phyloP scores from a whole-genome alignment of 2,888 invertebrate genomes.

The Leucania comma region DNA sequence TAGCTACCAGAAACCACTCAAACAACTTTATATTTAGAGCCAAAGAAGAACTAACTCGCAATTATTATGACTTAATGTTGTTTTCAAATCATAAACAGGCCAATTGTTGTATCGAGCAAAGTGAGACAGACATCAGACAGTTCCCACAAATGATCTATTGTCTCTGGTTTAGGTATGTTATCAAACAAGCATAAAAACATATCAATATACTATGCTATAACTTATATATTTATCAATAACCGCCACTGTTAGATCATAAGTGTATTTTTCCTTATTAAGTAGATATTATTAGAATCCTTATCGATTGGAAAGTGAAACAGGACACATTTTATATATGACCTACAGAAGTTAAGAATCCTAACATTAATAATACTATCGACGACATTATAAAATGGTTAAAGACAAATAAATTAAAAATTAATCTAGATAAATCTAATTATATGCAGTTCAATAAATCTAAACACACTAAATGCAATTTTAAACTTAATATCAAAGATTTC shows the following conservation, averaged over 20 bases:
- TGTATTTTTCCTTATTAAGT: slow-evolving; percentile 2
- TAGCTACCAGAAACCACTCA: no score
- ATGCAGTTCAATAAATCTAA: no score
- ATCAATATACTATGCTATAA: no score
- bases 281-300: background rate
- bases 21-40: no score
- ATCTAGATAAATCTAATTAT: no score
- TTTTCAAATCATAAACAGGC: slow-evolving; percentile 1
- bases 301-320: slow-evolving; percentile 12
- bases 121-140: slow-evolving; percentile 11
- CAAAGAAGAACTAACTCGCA: background rate
- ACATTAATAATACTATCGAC: no score
- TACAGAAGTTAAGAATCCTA: background rate
- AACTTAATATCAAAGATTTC: no score
- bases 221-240: background rate
- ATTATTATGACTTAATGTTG: background rate
- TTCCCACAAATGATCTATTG: slow-evolving; percentile 15
- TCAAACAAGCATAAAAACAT: background rate
- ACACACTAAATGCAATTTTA: no score
- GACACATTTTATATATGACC: background rate
- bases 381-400: no score
- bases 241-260: slow-evolving; percentile 2
- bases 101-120: background rate
- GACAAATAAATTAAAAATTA: no score
- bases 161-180: slow-evolving; percentile 3